Evolutionary conservation across 2,888 invertebrate species (phyloP), one percentile per base, ranked within the genome.

Genomic region (Pseudanteris insignis): DNA sequence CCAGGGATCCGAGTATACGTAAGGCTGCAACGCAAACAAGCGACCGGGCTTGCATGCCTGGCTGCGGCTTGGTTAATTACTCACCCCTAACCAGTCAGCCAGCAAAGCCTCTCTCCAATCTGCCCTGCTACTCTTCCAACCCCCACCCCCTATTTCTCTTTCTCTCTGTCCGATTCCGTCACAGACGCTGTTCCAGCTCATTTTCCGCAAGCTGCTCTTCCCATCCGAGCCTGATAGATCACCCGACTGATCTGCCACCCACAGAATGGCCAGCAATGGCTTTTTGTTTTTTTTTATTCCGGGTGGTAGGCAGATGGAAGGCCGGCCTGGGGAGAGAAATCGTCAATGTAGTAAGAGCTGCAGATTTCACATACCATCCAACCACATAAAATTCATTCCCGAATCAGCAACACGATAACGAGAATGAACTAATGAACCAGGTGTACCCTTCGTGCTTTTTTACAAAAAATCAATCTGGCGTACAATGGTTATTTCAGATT

Each of bases 221-320:
- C 71, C 70, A 70, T 75, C 71, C 75, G 67, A 73, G 73, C 70
- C 75, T 77, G 76, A 77, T 77, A 75, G 75, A 77, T 77, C 77
- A 75, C 76, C 76, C 72, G 66, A 66, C 70, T 72, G 66, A 67
- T 70, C 72, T 73, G 71, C 74, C 76, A 76, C 76, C 75, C 77
- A 74, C 75, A 76, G 75, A 77, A 77, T 76, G 71, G 71, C 76
- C 75, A 76, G 75, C 76, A 76, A 77, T 75, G 66, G 71, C 58
- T 73, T 76, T 77, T 77, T 76, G 75, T 77, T 76, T 75, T 75
- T 76, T 76, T 77, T 76, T 76, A 75, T 77, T 73, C 70, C 68
- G 24, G 14, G 18, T 6, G 71, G 65, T 67, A 65, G 71, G 67
- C 67, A 70, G 68, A 68, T 70, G 68, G 70, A 67, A 68, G 69